Conservation (phyloP, 2,797 vertebrate genomes). For the Pseudochirops corinnae region DNA sequence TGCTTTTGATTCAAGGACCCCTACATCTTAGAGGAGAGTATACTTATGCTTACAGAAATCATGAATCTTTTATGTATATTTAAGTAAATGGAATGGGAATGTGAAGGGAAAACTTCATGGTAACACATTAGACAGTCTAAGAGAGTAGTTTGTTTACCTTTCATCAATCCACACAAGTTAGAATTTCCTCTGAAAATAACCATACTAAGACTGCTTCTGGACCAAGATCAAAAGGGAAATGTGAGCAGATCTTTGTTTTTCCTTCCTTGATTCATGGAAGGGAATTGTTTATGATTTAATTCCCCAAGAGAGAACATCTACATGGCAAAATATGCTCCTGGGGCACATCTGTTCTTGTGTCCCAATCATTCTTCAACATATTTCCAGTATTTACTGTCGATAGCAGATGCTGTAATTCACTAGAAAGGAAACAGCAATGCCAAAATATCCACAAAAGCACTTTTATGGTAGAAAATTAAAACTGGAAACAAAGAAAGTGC, state of each 20-base stretch:
- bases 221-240: slow-evolving; percentile 57
- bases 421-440: slow-evolving; percentile 33
- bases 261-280: slow-evolving; percentile 57
- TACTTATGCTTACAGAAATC: background rate
- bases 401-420: background rate
- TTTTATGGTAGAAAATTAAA: background rate
- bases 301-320: background rate
- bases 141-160: slow-evolving; percentile 62
- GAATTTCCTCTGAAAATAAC: slow-evolving; percentile 74
- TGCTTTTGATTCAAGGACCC: background rate
- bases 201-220: slow-evolving; percentile 59
- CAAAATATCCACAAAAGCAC: background rate
- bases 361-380: slow-evolving; percentile 6
- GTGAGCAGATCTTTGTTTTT: slow-evolving; percentile 58
- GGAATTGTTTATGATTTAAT: slow-evolving; percentile 55
- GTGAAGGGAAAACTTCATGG: slow-evolving; percentile 54
- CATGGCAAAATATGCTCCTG: slow-evolving; percentile 17
- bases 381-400: background rate
- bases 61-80: background rate
- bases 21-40: background rate
- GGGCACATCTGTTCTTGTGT: slow-evolving; percentile 36
- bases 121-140: slow-evolving; percentile 63
- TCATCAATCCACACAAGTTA: slow-evolving; percentile 73
- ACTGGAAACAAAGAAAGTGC: background rate
- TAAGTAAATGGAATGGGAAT: slow-evolving; percentile 56